Evolutionary conservation across 2,113 vertebrate genomes (phyloP).

Genomic region (Cryptotis parvus): DNA sequence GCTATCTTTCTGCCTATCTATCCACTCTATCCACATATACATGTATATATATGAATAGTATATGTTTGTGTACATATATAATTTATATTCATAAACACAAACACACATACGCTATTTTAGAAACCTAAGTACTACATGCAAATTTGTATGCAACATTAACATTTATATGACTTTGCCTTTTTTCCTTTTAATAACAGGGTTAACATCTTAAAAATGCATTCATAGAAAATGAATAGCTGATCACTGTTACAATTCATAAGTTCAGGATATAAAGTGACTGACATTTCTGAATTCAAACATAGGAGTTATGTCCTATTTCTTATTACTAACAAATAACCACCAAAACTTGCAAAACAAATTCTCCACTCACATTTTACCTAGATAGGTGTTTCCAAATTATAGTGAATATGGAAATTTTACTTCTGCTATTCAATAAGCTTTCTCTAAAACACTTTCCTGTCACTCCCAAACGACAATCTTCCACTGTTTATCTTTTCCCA

Average conservation of each 20-base stretch:
- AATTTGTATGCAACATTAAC: no score
- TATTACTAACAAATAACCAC: slow-evolving; percentile 29
- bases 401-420: neutral
- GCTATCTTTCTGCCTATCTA: no score
- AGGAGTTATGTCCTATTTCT: neutral
- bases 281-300: slow-evolving; percentile 35
- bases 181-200: no score
- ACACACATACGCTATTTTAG: no score
- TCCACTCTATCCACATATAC: no score
- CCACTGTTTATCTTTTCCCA: neutral
- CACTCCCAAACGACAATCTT: slow-evolving; percentile 10
- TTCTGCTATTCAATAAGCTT: neutral
- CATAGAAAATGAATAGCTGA: neutral
- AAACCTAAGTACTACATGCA: no score
- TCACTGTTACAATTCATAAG: neutral
- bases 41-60: no score
- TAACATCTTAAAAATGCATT: no score
- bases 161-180: no score
- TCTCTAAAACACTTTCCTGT: neutral
- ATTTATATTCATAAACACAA: no score
- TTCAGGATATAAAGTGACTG: neutral
- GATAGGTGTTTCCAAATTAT: neutral
- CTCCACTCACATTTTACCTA: slow-evolving; percentile 22
- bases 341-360: neutral
- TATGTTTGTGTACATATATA: no score